phyloP scores from a whole-genome alignment of 2,888 invertebrate genomes.

The Eumerus sabulonum region DNA sequence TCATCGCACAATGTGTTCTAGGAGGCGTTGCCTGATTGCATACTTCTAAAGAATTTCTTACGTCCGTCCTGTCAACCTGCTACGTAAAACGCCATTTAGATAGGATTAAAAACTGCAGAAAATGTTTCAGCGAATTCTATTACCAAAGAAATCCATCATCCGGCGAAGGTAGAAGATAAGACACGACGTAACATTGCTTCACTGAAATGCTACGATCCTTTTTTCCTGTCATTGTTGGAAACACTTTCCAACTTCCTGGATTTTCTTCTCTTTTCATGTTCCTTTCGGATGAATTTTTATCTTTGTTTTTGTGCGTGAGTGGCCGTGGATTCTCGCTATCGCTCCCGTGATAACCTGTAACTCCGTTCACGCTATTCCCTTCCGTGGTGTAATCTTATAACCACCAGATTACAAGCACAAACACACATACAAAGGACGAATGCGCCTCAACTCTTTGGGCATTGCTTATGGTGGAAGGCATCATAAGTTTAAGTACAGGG shows the following conservation, averaged over 20 bases:
- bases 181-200: neutral
- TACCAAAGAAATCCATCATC: conserved; percentile 48
- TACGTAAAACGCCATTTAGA: conserved; percentile 16
- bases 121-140: conserved; percentile 31
- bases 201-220: conserved; percentile 1
- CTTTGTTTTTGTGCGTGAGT: conserved; percentile 36
- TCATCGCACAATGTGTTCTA: neutral
- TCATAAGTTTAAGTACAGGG: conserved; percentile 19
- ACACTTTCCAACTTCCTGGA: conserved; percentile 31
- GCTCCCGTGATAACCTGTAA: conserved; percentile 19
- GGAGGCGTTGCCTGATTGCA: conserved; percentile 6
- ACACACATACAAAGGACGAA: too few species aligned
- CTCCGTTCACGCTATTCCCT: conserved; percentile 4
- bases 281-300: neutral
- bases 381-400: conserved; percentile 53
- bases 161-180: conserved; percentile 7
- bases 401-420: neutral
- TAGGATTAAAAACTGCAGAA: conserved; percentile 36
- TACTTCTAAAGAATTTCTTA: conserved; percentile 24
- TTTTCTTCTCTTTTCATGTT: neutral
- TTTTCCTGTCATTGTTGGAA: conserved; percentile 16
- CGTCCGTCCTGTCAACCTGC: neutral
- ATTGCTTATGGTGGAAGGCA: neutral
- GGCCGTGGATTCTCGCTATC: conserved; percentile 21
- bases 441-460: conserved; percentile 24